phyloP scores from a whole-genome alignment of 1,140 invertebrate species.

The Anoplolepis gracilipes region DNA sequence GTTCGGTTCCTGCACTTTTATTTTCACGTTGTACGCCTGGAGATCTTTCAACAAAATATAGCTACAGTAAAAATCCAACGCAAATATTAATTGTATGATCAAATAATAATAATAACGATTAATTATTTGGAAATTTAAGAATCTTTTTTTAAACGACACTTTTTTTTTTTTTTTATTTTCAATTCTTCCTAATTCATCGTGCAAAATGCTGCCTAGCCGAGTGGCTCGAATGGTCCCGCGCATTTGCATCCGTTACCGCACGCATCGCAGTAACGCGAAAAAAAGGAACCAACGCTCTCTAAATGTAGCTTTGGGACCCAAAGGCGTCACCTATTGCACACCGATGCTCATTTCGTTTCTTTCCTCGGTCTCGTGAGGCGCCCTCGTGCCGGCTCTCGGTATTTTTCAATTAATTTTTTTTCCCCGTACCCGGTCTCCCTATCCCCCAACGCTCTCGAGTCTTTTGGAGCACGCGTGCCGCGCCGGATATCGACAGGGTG shows the following conservation, averaged over 20 bases:
- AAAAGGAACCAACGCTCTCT: slow-evolving; percentile 25
- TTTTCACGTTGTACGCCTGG: not conserved
- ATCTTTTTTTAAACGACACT: not conserved
- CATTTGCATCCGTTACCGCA: slow-evolving; percentile 33
- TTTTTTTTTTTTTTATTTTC: not conserved
- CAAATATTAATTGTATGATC: not conserved
- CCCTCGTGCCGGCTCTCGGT: slow-evolving; percentile 61
- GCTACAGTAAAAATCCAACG: not conserved
- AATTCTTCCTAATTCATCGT: not conserved
- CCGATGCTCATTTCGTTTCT: slow-evolving; percentile 40
- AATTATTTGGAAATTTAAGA: not conserved
- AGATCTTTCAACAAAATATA: not conserved
- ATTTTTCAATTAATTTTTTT: slow-evolving; percentile 84
- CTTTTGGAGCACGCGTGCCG: slow-evolving; percentile 77
- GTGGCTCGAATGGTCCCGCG: not conserved
- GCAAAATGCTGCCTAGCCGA: not conserved
- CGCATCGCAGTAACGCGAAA: not conserved
- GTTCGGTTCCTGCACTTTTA: slow-evolving; percentile 28
- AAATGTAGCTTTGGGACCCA: slow-evolving; percentile 34
- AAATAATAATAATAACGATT: not conserved
- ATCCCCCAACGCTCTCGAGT: too few relatives aligned
- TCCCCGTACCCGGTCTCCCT: not conserved
- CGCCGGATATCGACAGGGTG: slow-evolving; percentile 80
- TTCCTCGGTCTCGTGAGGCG: slow-evolving; percentile 41
- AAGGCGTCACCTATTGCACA: slow-evolving; percentile 34